Percentiles rank a stretch among this genome's conserved stretches.
These are phyloP conservation scores for Lacerta agilis DNA, from an alignment of 2,797 vertebrate genomes.

Conservation along the genomic window DNA sequence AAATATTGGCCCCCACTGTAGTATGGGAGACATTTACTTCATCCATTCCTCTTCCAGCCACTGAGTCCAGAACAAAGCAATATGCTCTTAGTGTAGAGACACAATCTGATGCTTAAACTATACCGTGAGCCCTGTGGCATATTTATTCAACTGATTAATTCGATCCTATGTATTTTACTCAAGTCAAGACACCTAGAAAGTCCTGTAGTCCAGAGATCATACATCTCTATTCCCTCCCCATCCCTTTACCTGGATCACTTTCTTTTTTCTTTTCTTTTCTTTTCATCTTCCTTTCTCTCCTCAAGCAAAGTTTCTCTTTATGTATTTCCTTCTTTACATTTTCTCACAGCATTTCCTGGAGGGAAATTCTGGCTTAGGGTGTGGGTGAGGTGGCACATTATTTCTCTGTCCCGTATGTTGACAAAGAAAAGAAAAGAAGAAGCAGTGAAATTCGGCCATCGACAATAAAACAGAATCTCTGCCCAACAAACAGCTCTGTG, in stretches of 20 bases:
- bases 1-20: background rate
- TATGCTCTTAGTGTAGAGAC: background rate
- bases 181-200: background rate
- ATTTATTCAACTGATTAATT: background rate
- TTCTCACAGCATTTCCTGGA: background rate
- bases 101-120: background rate
- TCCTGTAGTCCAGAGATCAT: background rate
- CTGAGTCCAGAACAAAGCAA: background rate
- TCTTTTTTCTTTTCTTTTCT: no score
- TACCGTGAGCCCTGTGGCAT: background rate
- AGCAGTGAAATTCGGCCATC: background rate
- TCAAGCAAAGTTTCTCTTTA: background rate
- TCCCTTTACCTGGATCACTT: background rate
- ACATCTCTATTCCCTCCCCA: no score
- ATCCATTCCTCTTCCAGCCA: background rate
- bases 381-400: background rate
- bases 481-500: fast-evolving
- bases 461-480: background rate
- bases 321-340: background rate
- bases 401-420: background rate
- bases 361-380: background rate
- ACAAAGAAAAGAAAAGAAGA: background rate
- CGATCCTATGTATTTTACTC: no score
- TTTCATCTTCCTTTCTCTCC: background rate
- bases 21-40: background rate